These are phyloP conservation scores for Nudaria mundana DNA, from an alignment of 2,888 invertebrate genomes.

Conservation along the genomic window DNA sequence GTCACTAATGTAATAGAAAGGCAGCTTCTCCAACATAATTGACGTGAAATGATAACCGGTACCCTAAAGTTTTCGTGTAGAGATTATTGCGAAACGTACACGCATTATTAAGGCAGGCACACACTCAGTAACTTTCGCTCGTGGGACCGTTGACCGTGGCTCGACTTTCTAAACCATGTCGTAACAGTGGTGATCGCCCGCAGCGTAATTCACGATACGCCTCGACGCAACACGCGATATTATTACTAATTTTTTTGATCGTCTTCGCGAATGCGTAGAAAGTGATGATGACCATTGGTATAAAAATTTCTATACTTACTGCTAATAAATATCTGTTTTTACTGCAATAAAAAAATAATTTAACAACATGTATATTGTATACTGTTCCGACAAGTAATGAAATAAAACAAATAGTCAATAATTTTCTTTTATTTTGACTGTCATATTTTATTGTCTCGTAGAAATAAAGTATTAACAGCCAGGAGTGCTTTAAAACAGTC, in stretches of 20 bases:
- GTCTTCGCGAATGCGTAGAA: constrained; percentile 69
- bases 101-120: constrained; percentile 52
- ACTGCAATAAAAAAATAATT: no score
- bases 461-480: no score
- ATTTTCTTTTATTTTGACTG: no score
- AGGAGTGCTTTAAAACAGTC: no score
- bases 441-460: no score
- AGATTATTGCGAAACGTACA: constrained; percentile 48
- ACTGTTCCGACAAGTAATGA: neutral
- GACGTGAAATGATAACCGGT: constrained; percentile 26
- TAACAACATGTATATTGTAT: neutral
- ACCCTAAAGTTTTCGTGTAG: constrained; percentile 26
- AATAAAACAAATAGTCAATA: no score
- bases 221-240: constrained; percentile 68
- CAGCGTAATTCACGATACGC: constrained; percentile 68
- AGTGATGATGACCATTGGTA: constrained; percentile 40
- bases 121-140: constrained; percentile 71
- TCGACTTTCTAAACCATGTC: constrained; percentile 77
- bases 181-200: constrained; percentile 71
- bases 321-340: no score
- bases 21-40: constrained; percentile 18
- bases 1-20: constrained; percentile 25
- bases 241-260: constrained; percentile 56
- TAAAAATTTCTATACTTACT: neutral
- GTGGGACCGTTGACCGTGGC: constrained; percentile 76